Conservation (phyloP, 2,888 invertebrate genomes). For the Tetheella fluctuosa region DNA sequence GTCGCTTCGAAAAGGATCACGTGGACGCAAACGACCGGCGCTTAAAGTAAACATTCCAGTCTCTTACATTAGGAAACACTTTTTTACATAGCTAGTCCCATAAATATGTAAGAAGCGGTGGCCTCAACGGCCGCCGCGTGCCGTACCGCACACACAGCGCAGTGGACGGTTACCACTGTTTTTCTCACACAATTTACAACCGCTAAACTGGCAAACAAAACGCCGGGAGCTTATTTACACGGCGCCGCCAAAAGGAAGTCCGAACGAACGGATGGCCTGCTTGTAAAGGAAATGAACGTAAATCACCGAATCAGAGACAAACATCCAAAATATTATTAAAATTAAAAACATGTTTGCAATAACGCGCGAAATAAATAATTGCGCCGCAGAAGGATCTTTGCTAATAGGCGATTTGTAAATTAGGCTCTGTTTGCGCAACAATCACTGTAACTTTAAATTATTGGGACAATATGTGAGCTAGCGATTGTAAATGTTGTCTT, state of each 20-base stretch:
- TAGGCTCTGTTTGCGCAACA: conserved; percentile 57
- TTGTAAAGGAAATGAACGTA: conserved; percentile 66
- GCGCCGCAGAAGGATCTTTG: conserved; percentile 48
- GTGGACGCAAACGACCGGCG: conserved; percentile 18
- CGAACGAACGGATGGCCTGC: conserved; percentile 66
- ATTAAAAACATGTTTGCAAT: conserved; percentile 61
- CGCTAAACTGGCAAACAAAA: conserved; percentile 73
- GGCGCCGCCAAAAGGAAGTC: conserved; percentile 71
- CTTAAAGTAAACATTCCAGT: conserved; percentile 31
- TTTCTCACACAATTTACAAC: conserved; percentile 70
- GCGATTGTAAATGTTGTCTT: conserved; percentile 50
- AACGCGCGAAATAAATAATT: too few species aligned
- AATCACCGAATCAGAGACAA: conserved; percentile 76
- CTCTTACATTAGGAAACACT: conserved; percentile 30
- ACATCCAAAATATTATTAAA: conserved; percentile 68
- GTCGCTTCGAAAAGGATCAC: conserved; percentile 14
- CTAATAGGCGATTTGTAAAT: conserved; percentile 61
- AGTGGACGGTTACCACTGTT: conserved; percentile 42
- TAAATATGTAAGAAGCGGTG: conserved; percentile 63
- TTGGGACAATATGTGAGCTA: conserved; percentile 58
- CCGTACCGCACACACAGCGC: conserved; percentile 16
- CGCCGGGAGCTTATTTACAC: conserved; percentile 73
- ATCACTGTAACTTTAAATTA: conserved; percentile 54
- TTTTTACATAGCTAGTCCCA: conserved; percentile 46
- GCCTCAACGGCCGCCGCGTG: conserved; percentile 44